Percentiles rank a stretch among this genome's conserved stretches.
Evolutionary conservation across 1,140 invertebrate genomes (phyloP).

Genomic region (Telenomus remus): DNA sequence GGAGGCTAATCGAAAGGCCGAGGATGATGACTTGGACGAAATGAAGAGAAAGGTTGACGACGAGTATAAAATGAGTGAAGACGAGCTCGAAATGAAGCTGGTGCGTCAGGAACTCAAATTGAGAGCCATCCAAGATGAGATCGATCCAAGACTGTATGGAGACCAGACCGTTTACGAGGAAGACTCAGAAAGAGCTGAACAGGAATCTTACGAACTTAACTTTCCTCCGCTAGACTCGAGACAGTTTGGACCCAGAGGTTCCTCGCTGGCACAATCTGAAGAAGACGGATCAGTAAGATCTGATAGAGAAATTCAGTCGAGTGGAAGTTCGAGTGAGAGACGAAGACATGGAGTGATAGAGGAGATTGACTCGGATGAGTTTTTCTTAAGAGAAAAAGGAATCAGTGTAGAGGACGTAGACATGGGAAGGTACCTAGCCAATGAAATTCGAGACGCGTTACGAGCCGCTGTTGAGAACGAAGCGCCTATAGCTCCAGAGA

Average conservation of each 20-base stretch:
- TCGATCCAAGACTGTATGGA: constrained; percentile 52
- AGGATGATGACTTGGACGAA: constrained; percentile 6
- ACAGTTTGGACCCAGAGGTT: constrained; percentile 42
- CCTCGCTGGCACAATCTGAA: constrained; percentile 55
- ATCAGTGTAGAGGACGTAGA: constrained; percentile 88
- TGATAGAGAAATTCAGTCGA: constrained; percentile 73
- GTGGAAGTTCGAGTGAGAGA: constrained; percentile 75
- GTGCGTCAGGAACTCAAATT: constrained; percentile 35
- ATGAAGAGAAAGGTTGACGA: constrained; percentile 17
- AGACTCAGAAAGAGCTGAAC: constrained; percentile 48
- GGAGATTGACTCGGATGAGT: constrained; percentile 90
- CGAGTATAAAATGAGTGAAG: constrained; percentile 37
- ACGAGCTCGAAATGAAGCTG: constrained; percentile 37
- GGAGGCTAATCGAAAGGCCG: constrained; percentile 50
- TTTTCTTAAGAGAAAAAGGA: constrained; percentile 86
- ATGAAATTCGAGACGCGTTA: constrained; percentile 87
- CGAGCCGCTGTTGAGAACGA: constrained; percentile 77
- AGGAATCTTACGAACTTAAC: constrained; percentile 61
- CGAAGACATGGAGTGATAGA: constrained; percentile 81
- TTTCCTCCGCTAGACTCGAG: constrained; percentile 66
- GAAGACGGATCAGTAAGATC: constrained; percentile 66
- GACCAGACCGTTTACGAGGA: constrained; percentile 54
- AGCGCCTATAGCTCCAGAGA: constrained; percentile 58
- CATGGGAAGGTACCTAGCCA: constrained; percentile 83
- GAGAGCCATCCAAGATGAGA: constrained; percentile 32